Base-by-base conservation (phyloP, 2,888 invertebrate genomes). In the Laspeyria flexula region DNA sequence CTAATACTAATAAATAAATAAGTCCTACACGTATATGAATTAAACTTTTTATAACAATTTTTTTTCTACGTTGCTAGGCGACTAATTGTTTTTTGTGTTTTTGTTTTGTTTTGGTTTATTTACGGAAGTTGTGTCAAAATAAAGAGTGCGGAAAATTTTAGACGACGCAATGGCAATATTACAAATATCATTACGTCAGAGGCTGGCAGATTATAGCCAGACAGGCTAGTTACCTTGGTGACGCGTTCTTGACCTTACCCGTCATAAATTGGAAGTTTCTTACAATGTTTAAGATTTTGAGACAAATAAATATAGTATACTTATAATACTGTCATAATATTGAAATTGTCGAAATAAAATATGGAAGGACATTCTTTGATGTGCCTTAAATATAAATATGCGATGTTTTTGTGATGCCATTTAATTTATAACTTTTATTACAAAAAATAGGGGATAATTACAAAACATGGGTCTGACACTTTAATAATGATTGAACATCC, bases 241-340 rank as follows among this genome's bases (percentile, higher is more conserved):
- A 30, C n/a, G 45, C 30, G 39, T 43, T 57, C 65, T 55, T 59
- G 66, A 54, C 65, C 58, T 60, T 35, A 31, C 7, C 12, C 58
- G 57, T 55, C 54, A 57, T 16, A 34, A 56, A 54, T 55, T 23
- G 33, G 45, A 40, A 43, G 27, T 52, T 44, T 52, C 48, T 51
- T 43, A 39, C 29, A 49, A 39, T 48, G 39, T 61, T 65, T 55
- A 65, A 46, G 54, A 58, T 57, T 52, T n/a, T n/a, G n/a, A n/a
- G n/a, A n/a, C n/a, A n/a, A n/a, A n/a, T n/a, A n/a, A n/a, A n/a
- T n/a, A n/a, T n/a, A n/a, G n/a, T n/a, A n/a, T n/a, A n/a, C n/a
- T n/a, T n/a, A n/a, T n/a, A n/a, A n/a, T n/a, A n/a, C n/a, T 43
- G 55, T 30, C 21, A 35, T 25, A 38, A 33, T 16, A 4, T 41